phyloP scores from a whole-genome alignment of 1,140 invertebrate genomes.

The Pseudomyrmex gracilis region DNA sequence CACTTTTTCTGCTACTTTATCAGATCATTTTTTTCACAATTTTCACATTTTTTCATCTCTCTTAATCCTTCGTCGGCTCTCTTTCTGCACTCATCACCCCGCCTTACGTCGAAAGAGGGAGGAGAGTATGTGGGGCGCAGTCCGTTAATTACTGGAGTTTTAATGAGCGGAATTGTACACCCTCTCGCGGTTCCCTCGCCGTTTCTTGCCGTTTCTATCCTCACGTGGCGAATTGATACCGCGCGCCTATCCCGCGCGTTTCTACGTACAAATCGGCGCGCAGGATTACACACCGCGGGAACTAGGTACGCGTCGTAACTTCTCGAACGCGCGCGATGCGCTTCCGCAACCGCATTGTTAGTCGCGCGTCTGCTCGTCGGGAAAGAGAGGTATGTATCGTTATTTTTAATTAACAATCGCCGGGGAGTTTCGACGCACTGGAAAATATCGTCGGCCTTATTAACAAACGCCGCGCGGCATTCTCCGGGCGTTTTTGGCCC shows the following conservation, averaged over 20 bases:
- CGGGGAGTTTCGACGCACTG: slow-evolving; percentile 39
- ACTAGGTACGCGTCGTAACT: slow-evolving; percentile 8
- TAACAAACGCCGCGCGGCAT: slow-evolving; percentile 49
- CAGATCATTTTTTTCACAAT: no score
- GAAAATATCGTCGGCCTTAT: slow-evolving; percentile 69
- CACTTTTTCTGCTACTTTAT: no score
- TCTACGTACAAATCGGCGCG: slow-evolving; percentile 48
- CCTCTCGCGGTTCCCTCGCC: slow-evolving; percentile 35
- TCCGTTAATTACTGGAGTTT: slow-evolving; percentile 77
- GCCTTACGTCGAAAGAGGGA: slow-evolving; percentile 46
- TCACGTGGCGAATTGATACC: slow-evolving; percentile 66
- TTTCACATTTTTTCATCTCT: background rate
- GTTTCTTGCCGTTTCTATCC: slow-evolving; percentile 49
- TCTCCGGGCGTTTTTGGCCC: slow-evolving; percentile 24
- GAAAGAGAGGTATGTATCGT: slow-evolving; percentile 56
- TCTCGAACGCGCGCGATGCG: slow-evolving; percentile 48
- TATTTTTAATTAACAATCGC: slow-evolving; percentile 76
- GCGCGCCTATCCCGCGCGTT: slow-evolving; percentile 55
- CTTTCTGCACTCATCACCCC: slow-evolving; percentile 1
- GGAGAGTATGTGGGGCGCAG: slow-evolving; percentile 40
- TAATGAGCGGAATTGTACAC: slow-evolving; percentile 73
- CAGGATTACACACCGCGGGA: slow-evolving; percentile 6
- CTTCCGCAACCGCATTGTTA: slow-evolving; percentile 67
- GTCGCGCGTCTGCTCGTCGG: slow-evolving; percentile 38
- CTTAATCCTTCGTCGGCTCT: slow-evolving; percentile 11